These are phyloP conservation scores for Apis cerana DNA, from an alignment of 1,140 invertebrate genomes.

Conservation along the genomic window DNA sequence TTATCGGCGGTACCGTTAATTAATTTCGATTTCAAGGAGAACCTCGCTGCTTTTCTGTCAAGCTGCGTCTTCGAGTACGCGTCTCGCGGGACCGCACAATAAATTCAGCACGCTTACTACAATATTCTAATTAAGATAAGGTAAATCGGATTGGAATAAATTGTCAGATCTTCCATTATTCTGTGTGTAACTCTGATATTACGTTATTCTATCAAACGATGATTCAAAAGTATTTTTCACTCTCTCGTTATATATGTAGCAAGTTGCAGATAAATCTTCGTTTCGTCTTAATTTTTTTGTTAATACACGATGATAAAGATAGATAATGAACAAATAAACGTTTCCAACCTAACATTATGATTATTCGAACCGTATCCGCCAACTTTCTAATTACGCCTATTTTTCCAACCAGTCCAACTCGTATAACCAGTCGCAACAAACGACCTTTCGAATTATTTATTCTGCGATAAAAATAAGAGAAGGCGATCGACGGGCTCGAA, in stretches of 20 bases:
- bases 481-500: conserved; percentile 1
- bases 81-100: conserved; percentile 36
- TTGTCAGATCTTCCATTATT: conserved; percentile 28
- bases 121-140: conserved; percentile 51
- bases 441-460: conserved; percentile 42
- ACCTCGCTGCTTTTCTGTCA: not conserved
- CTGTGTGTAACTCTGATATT: not conserved
- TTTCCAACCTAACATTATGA: not conserved
- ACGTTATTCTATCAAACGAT: not conserved
- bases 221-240: not conserved
- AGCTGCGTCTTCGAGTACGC: conserved; percentile 40
- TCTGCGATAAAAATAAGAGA: not conserved
- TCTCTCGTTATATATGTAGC: not conserved
- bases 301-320: not conserved
- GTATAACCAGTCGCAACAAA: conserved; percentile 6
- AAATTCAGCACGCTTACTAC: conserved; percentile 50
- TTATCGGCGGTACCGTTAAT: not conserved
- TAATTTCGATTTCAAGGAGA: conserved; percentile 10
- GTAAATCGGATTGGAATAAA: conserved; percentile 61
- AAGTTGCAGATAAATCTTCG: not conserved
- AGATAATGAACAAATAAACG: not conserved
- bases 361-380: not conserved
- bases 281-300: not conserved
- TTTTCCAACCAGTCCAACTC: not conserved
- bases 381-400: conserved; percentile 35